A percentile compares a stretch with the other conserved stretches of the same genome.
These are phyloP conservation scores for Gobionotothen gibberifrons DNA, from an alignment of 2,797 vertebrate species.

Conservation along the genomic window DNA sequence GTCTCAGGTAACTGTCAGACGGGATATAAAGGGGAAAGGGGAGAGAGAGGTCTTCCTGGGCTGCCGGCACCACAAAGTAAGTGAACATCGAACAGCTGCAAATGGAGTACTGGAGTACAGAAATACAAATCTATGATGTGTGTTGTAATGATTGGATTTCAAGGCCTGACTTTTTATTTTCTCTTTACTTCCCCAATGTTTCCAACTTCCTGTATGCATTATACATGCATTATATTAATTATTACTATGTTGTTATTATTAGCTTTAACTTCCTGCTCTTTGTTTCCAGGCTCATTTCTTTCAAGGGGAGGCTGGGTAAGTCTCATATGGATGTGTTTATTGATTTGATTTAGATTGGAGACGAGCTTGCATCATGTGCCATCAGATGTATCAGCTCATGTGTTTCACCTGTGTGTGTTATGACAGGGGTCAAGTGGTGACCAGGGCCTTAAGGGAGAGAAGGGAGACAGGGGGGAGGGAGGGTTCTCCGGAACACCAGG, in stretches of 20 bases:
- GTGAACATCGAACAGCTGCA: constrained; percentile 13
- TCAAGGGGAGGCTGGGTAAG: constrained; percentile 65
- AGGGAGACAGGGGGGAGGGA: constrained; percentile 88
- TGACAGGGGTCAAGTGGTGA: constrained; percentile 86
- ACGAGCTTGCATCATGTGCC: not conserved
- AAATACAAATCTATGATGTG: not conserved
- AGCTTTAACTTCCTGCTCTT: not conserved
- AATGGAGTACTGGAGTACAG: not conserved
- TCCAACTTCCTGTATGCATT: no score
- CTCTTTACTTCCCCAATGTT: not conserved
- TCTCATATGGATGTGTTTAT: not conserved
- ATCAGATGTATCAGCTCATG: not conserved
- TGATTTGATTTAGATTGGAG: not conserved
- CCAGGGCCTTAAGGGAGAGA: constrained; percentile 82
- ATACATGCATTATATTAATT: not conserved
- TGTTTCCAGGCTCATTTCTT: constrained; percentile 47
- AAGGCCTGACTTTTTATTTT: not conserved
- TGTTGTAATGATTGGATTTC: not conserved
- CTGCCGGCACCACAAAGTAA: constrained; percentile 80
- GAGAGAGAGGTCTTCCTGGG: constrained; percentile 89
- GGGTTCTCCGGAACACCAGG: constrained; percentile 84
- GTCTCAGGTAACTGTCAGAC: constrained; percentile 72
- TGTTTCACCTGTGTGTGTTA: constrained; percentile 1
- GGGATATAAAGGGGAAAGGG: constrained; percentile 90
- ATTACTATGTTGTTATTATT: not conserved